These are phyloP conservation scores for Drosophila neutralis DNA, from an alignment of 2,888 invertebrate genomes.

Conservation along the genomic window DNA sequence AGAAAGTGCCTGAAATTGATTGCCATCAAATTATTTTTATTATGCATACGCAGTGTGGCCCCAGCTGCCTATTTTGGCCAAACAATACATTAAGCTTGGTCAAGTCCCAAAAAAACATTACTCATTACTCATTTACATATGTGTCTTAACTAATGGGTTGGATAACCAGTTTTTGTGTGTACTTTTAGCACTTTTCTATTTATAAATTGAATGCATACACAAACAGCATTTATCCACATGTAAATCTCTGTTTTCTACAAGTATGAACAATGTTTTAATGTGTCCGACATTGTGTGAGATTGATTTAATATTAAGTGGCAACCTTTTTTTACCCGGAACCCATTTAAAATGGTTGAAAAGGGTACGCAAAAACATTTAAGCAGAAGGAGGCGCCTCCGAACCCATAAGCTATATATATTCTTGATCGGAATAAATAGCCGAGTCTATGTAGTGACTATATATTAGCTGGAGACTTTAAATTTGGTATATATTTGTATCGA, in stretches of 20 bases:
- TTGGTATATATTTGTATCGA: not conserved
- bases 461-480: not conserved
- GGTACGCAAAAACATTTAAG: not conserved
- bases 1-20: not conserved
- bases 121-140: conserved; percentile 67
- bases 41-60: conserved; percentile 51
- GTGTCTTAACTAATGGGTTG: conserved; percentile 58
- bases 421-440: not conserved
- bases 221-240: not conserved
- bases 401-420: not conserved
- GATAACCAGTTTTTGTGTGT: conserved; percentile 1
- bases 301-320: not conserved
- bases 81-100: conserved; percentile 35
- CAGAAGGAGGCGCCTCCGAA: not conserved
- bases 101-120: conserved; percentile 9
- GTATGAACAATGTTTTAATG: not conserved
- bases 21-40: conserved; percentile 39
- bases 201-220: conserved; percentile 46
- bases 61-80: conserved; percentile 8
- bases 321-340: not conserved
- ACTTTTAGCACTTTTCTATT: conserved; percentile 32
- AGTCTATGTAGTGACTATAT: not conserved
- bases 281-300: conserved; percentile 2
- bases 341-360: not conserved
- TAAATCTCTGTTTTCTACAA: not conserved